Evolutionary conservation across 2,797 vertebrate genomes (phyloP).

Genomic region (Babyrousa celebensis): DNA sequence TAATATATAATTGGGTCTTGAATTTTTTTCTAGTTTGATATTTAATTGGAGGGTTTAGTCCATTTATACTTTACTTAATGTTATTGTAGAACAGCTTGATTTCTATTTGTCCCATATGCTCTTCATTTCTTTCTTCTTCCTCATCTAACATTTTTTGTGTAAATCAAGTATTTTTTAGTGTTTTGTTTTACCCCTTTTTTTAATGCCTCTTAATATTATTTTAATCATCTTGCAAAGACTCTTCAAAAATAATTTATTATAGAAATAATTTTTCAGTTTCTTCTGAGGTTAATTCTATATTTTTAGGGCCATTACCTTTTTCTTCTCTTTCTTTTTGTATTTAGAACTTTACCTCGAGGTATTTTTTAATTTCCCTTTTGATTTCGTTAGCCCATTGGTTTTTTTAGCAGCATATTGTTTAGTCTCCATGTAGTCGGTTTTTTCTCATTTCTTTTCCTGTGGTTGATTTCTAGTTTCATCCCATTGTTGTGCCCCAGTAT

Average conservation of each 20-base stretch:
- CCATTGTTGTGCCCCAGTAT: no score
- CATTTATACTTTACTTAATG: not conserved
- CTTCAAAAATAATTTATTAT: no score
- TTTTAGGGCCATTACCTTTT: not conserved
- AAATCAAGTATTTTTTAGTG: not conserved
- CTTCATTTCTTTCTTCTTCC: not conserved
- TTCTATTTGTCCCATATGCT: not conserved
- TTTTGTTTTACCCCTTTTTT: not conserved
- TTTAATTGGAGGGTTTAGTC: no score
- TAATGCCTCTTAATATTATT: not conserved
- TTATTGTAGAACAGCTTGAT: not conserved
- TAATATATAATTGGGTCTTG: not conserved
- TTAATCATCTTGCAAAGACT: not conserved
- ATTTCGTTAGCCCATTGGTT: no score
- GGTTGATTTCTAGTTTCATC: no score
- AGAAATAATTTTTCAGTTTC: not conserved
- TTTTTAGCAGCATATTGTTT: no score
- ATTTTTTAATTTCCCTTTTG: no score
- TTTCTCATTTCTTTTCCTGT: no score
- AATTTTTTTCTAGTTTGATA: not conserved
- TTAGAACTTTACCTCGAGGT: not conserved
- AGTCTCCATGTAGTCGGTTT: no score
- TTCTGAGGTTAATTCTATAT: not conserved
- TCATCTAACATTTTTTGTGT: not conserved
- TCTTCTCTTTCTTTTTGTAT: not conserved